phyloP scores from a whole-genome alignment of 2,888 invertebrate species.

The Trachelus tabidus region DNA sequence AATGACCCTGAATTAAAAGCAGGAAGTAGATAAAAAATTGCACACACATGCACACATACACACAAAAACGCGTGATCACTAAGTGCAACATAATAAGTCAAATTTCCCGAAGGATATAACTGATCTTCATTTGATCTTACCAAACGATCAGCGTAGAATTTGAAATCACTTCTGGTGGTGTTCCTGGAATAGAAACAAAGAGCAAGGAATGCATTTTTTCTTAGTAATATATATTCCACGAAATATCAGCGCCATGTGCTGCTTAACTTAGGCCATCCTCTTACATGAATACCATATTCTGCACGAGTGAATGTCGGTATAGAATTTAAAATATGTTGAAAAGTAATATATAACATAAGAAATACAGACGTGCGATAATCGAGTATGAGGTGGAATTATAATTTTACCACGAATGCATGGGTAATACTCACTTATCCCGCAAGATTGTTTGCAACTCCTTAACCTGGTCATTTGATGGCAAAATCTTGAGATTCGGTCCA shows the following conservation, averaged over 20 bases:
- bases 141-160: constrained; percentile 97
- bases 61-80: not conserved
- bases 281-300: not conserved
- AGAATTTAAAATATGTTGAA: not conserved
- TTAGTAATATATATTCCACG: not conserved
- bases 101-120: not conserved
- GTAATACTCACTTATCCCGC: constrained; percentile 79
- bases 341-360: not conserved
- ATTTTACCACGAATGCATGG: not conserved
- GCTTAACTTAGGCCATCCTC: not conserved
- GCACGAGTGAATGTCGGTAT: not conserved
- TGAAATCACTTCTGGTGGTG: constrained; percentile 94
- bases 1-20: not conserved
- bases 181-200: constrained; percentile 73
- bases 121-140: constrained; percentile 61
- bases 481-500: constrained; percentile 77
- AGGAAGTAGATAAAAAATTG: not conserved
- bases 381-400: not conserved
- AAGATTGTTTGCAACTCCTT: constrained; percentile 88
- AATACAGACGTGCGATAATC: not conserved
- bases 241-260: constrained; percentile 14
- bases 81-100: constrained; percentile 1
- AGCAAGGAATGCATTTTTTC: not conserved
- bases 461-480: constrained; percentile 82
- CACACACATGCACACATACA: constrained; percentile 7